Conservation (phyloP, 2,797 vertebrate genomes). For the Thaleichthys pacificus region DNA sequence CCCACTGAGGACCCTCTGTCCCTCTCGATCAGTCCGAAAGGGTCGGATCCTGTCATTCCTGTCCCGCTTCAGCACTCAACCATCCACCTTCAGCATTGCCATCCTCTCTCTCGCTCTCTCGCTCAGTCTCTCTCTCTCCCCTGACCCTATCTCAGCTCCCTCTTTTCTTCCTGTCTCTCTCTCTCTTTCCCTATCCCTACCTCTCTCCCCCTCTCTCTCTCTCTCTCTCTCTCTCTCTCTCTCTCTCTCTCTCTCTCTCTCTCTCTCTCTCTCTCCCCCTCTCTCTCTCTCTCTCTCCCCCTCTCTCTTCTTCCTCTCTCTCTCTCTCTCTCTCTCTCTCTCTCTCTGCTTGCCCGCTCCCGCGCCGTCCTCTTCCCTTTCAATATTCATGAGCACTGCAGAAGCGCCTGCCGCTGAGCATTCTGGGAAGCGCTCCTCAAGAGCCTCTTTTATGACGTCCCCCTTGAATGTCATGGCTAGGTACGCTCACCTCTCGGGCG, state of each 20-base stretch:
- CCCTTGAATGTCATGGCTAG: slow-evolving; percentile 38
- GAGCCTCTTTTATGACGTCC: slow-evolving; percentile 61
- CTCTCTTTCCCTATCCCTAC: neutral
- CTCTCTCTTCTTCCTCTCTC: slow-evolving; percentile 6
- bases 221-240: neutral
- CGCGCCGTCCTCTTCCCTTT: slow-evolving; percentile 42
- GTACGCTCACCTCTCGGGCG: slow-evolving; percentile 23
- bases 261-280: neutral
- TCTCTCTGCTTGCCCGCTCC: slow-evolving; percentile 11
- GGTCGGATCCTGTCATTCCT: neutral
- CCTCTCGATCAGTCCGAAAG: neutral
- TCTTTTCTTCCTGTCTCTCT: slow-evolving; percentile 2
- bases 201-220: neutral
- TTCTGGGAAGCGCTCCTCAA: slow-evolving; percentile 64
- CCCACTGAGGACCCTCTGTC: neutral
- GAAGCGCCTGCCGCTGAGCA: slow-evolving; percentile 67
- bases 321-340: slow-evolving; percentile 20
- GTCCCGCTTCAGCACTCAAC: neutral
- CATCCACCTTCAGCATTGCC: neutral
- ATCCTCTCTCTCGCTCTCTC: neutral
- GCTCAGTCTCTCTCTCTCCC: neutral
- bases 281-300: slow-evolving; percentile 6
- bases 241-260: neutral
- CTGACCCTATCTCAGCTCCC: neutral
- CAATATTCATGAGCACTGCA: slow-evolving; percentile 79